A percentile compares a stretch with the other conserved stretches of the same genome.
Evolutionary conservation across 2,888 invertebrate species (phyloP).

Genomic region (Folsomia manolachei): DNA sequence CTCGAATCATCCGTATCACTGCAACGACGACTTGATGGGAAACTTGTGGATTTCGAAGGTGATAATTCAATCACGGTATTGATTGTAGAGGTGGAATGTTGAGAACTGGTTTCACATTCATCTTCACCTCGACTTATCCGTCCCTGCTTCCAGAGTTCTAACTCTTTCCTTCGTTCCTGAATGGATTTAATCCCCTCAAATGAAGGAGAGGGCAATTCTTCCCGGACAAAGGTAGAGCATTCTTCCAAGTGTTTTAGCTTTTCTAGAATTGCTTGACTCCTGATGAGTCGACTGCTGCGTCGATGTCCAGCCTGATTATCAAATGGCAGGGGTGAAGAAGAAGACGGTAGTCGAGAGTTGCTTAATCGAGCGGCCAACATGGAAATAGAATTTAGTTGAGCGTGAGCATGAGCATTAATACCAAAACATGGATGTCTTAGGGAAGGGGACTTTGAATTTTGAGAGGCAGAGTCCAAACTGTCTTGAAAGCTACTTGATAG

Average conservation of each 20-base stretch:
- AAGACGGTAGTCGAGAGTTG: slow-evolving; percentile 33
- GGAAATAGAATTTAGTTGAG: slow-evolving; percentile 39
- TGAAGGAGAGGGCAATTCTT: slow-evolving; percentile 50
- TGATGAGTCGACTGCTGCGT: slow-evolving; percentile 44
- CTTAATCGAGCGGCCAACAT: slow-evolving; percentile 41
- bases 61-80: slow-evolving; percentile 54
- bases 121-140: slow-evolving; percentile 37
- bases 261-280: slow-evolving; percentile 52
- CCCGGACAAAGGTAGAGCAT: slow-evolving; percentile 51
- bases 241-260: slow-evolving; percentile 53
- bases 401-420: slow-evolving; percentile 21
- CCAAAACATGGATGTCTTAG: slow-evolving; percentile 28
- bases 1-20: slow-evolving; percentile 44
- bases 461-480: slow-evolving; percentile 25
- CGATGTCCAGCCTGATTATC: slow-evolving; percentile 27
- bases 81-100: slow-evolving; percentile 55
- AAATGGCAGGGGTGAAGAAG: slow-evolving; percentile 37
- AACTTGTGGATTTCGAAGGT: slow-evolving; percentile 47
- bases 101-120: slow-evolving; percentile 54
- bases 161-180: slow-evolving; percentile 53
- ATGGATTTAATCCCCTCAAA: slow-evolving; percentile 53
- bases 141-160: slow-evolving; percentile 52
- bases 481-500: slow-evolving; percentile 22
- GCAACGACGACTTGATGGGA: slow-evolving; percentile 43
- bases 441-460: slow-evolving; percentile 7